Evolutionary conservation across 2,797 vertebrate genomes (phyloP).

Genomic region (Myotis daubentonii): DNA sequence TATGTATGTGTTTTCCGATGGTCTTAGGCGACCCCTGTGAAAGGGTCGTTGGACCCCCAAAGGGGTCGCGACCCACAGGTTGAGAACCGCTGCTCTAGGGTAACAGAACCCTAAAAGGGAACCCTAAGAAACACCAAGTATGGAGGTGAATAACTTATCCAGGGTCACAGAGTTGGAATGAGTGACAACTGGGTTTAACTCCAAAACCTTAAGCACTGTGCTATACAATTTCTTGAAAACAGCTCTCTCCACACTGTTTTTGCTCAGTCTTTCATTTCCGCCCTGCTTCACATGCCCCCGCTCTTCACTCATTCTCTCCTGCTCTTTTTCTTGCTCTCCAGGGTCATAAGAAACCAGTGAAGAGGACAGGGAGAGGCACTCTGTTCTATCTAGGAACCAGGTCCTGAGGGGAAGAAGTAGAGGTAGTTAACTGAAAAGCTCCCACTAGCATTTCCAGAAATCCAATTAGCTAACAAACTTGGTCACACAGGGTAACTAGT

Average conservation of each 20-base stretch:
- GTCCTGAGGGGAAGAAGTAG: not conserved
- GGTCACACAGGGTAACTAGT: not conserved
- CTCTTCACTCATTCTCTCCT: not conserved
- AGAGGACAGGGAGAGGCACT: not conserved
- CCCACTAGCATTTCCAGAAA: conserved; percentile 49
- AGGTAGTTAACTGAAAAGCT: not conserved
- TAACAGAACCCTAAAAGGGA: not conserved
- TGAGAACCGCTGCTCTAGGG: not conserved
- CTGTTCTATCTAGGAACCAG: not conserved
- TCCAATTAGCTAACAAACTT: conserved; percentile 30
- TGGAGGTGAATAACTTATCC: not conserved
- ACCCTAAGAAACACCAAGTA: not conserved
- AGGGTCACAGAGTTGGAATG: not conserved
- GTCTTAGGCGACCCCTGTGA: too few species aligned
- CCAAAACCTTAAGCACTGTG: not conserved
- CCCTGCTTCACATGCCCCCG: not conserved
- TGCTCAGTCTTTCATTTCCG: not conserved
- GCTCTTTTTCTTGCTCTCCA: not conserved
- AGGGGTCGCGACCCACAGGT: too few species aligned
- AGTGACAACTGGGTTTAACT: not conserved
- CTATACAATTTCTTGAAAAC: not conserved
- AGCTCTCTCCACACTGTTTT: not conserved
- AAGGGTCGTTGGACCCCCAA: too few species aligned
- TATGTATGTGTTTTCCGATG: too few species aligned
- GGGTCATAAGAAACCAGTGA: not conserved